A percentile compares a stretch with the other conserved stretches of the same genome.
Conservation (phyloP, 2,888 invertebrate species). For the Bhutanitis thaidina region DNA sequence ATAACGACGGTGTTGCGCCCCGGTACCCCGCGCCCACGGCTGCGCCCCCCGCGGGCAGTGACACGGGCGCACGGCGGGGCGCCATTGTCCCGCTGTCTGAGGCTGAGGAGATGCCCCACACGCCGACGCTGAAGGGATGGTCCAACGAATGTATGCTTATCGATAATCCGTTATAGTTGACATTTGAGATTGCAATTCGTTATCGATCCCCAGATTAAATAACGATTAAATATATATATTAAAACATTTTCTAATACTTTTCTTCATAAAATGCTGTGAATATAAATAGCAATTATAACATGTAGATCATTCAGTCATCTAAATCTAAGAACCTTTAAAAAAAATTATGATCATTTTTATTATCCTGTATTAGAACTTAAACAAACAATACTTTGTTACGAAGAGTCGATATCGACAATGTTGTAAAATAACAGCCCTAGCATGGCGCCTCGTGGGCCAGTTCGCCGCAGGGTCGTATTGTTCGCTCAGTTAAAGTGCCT, state of each 20-base stretch:
- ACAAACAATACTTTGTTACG: too few relatives aligned
- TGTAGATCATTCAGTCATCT: too few relatives aligned
- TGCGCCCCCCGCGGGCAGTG: slow-evolving; percentile 17
- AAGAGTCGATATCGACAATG: slow-evolving; percentile 24
- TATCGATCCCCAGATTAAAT: too few relatives aligned
- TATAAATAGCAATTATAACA: too few relatives aligned
- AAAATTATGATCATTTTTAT: too few relatives aligned
- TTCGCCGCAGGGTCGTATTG: slow-evolving; percentile 69
- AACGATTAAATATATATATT: too few relatives aligned
- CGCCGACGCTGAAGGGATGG: slow-evolving; percentile 33
- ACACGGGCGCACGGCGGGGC: slow-evolving; percentile 48
- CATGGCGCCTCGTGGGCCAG: slow-evolving; percentile 63
- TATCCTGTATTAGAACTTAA: too few relatives aligned
- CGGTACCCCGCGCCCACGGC: neutral
- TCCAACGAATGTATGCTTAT: slow-evolving; percentile 1
- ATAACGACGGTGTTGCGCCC: neutral
- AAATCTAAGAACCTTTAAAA: too few relatives aligned
- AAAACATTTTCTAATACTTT: too few relatives aligned
- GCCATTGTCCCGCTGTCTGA: slow-evolving; percentile 66
- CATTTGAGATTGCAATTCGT: too few relatives aligned
- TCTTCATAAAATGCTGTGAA: too few relatives aligned
- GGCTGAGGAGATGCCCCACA: slow-evolving; percentile 55
- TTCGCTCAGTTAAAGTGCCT: slow-evolving; percentile 70
- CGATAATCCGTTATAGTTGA: too few relatives aligned
- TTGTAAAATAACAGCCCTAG: slow-evolving; percentile 37